A percentile compares a stretch with the other conserved stretches of the same genome.
phyloP scores from a whole-genome alignment of 2,113 vertebrate genomes.

The Bubo scandiacus region DNA sequence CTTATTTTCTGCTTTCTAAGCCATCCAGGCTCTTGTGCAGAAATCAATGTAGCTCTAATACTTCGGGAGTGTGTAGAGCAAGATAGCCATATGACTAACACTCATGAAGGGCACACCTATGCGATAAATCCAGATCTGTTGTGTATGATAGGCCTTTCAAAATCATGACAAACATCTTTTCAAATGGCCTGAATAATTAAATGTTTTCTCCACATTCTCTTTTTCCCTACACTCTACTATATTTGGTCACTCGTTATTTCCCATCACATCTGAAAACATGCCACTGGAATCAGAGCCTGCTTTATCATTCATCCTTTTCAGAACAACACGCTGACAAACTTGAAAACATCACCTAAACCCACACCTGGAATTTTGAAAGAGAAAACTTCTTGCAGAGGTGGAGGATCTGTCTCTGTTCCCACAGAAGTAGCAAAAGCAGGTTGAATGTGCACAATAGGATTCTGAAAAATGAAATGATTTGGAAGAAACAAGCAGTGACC shows the following conservation, averaged over 20 bases:
- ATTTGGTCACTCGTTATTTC: neutral
- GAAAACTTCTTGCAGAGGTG: neutral
- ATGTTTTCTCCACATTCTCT: neutral
- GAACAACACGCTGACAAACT: neutral
- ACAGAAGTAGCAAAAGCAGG: neutral
- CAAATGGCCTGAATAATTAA: neutral
- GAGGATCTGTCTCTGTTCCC: neutral
- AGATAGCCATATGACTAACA: neutral
- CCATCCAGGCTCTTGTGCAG: neutral
- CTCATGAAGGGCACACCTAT: neutral
- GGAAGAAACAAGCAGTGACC: neutral
- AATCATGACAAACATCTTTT: neutral
- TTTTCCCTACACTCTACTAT: neutral
- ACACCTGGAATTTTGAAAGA: neutral
- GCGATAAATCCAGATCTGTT: neutral
- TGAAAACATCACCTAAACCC: neutral
- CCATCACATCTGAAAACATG: neutral
- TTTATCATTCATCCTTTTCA: neutral
- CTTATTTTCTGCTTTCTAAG: neutral
- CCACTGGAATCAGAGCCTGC: neutral
- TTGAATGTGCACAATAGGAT: neutral
- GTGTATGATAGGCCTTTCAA: neutral
- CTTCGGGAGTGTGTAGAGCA: rapidly evolving
- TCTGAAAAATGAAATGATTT: neutral
- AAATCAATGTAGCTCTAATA: neutral